phyloP scores from a whole-genome alignment of 2,888 invertebrate species.

The Scelioninae gen. 2 region DNA sequence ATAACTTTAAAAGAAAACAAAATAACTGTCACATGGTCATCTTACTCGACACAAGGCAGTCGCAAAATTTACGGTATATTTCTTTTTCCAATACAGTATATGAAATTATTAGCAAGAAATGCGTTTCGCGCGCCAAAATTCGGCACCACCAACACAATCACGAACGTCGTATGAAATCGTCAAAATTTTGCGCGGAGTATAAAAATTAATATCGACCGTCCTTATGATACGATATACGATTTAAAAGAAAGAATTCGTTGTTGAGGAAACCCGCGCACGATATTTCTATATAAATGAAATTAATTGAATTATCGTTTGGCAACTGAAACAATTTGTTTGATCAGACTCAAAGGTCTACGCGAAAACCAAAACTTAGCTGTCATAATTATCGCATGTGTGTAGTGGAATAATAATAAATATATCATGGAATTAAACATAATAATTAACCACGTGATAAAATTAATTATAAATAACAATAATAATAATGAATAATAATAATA shows the following conservation, averaged over 20 bases:
- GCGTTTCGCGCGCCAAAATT: too few species aligned
- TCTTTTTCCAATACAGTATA: neutral
- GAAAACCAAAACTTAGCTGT: constrained; percentile 60
- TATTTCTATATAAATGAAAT: neutral
- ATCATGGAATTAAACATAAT: constrained; percentile 66
- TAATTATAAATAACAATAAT: too few species aligned
- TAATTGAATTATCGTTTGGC: neutral
- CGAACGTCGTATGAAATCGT: too few species aligned
- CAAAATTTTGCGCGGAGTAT: too few species aligned
- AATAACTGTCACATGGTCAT: neutral
- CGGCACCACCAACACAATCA: too few species aligned
- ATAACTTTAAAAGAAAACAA: too few species aligned
- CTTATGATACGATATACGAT: too few species aligned
- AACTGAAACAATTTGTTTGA: constrained; percentile 4
- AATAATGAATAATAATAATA: too few species aligned
- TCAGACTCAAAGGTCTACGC: constrained; percentile 11
- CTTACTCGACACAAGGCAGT: neutral
- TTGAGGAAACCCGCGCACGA: neutral
- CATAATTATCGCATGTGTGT: constrained; percentile 68
- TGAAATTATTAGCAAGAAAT: too few species aligned
- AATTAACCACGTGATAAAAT: constrained; percentile 58
- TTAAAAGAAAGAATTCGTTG: too few species aligned
- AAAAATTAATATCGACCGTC: too few species aligned
- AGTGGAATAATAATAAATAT: constrained; percentile 67
- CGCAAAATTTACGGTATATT: neutral